Evolutionary conservation across 2,888 invertebrate genomes (phyloP).

Genomic region (Macrosiphum euphorbiae): DNA sequence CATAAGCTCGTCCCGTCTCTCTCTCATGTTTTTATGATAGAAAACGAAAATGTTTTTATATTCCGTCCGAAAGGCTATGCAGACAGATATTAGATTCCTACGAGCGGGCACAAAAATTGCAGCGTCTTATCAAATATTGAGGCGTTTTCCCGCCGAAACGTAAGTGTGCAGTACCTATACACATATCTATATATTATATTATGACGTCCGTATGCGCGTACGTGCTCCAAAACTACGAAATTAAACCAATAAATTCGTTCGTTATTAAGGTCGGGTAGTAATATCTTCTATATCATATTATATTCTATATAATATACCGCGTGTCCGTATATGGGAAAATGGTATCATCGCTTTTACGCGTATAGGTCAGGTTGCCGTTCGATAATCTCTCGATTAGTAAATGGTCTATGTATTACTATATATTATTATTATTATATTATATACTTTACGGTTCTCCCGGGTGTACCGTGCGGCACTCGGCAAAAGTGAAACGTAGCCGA

Average conservation of each 20-base stretch:
- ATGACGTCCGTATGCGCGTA: not conserved
- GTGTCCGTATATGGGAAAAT: not conserved
- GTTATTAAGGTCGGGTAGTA: not conserved
- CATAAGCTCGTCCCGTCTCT: slow-evolving; percentile 26
- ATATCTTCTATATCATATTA: not conserved
- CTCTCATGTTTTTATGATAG: slow-evolving; percentile 19
- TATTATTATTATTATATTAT: not conserved
- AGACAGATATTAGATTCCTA: slow-evolving; percentile 30
- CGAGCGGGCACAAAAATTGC: not conserved
- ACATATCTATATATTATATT: not conserved
- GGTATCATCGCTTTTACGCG: not conserved
- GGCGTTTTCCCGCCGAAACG: slow-evolving; percentile 14
- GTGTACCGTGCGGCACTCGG: not conserved
- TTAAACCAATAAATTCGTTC: not conserved
- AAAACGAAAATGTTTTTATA: slow-evolving; percentile 35
- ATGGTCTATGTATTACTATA: not conserved
- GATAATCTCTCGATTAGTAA: not conserved
- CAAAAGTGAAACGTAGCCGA: not conserved
- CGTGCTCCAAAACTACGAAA: not conserved
- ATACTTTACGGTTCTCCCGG: not conserved
- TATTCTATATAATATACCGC: not conserved
- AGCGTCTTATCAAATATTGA: slow-evolving; percentile 45
- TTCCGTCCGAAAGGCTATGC: not conserved
- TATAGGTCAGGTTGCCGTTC: not conserved
- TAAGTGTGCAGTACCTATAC: not conserved